Evolutionary conservation across 2,888 invertebrate genomes (phyloP).

Genomic region (Arge pagana): DNA sequence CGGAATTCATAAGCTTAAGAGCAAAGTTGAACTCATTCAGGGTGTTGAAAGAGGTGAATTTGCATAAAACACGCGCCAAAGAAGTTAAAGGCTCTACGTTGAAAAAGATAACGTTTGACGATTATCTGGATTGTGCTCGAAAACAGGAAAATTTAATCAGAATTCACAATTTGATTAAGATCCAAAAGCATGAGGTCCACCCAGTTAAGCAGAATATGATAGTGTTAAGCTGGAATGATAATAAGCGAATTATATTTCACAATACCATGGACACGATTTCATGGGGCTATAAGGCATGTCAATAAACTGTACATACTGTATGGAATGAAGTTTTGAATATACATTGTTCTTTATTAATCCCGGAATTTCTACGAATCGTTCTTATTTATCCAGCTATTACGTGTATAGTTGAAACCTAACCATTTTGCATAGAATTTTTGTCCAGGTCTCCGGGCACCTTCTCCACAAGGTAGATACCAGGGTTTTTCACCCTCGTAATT

Average conservation of each 20-base stretch:
- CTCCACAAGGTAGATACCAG: slow-evolving; percentile 33
- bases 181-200: slow-evolving; percentile 14
- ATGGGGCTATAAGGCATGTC: slow-evolving; percentile 14
- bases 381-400: background rate
- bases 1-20: slow-evolving; percentile 39
- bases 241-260: slow-evolving; percentile 10
- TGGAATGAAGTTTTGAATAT: too few relatives aligned
- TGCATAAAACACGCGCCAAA: slow-evolving; percentile 19
- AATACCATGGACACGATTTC: slow-evolving; percentile 23
- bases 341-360: too few relatives aligned
- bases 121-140: slow-evolving; percentile 20
- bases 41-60: slow-evolving; percentile 4
- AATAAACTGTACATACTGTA: slow-evolving; percentile 5
- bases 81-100: slow-evolving; percentile 15
- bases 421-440: slow-evolving; percentile 8
- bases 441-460: slow-evolving; percentile 18
- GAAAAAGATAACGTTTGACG: slow-evolving; percentile 22
- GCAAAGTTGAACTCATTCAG: slow-evolving; percentile 37
- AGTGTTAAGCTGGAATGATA: slow-evolving; percentile 22
- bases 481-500: slow-evolving; percentile 43
- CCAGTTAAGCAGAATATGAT: slow-evolving; percentile 19
- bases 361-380: too few relatives aligned
- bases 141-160: slow-evolving; percentile 11
- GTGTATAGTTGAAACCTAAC: slow-evolving; percentile 17
- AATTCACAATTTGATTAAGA: slow-evolving; percentile 24